Base-by-base conservation (phyloP, 2,797 vertebrate genomes). In the Myiotriccus ornatus region DNA sequence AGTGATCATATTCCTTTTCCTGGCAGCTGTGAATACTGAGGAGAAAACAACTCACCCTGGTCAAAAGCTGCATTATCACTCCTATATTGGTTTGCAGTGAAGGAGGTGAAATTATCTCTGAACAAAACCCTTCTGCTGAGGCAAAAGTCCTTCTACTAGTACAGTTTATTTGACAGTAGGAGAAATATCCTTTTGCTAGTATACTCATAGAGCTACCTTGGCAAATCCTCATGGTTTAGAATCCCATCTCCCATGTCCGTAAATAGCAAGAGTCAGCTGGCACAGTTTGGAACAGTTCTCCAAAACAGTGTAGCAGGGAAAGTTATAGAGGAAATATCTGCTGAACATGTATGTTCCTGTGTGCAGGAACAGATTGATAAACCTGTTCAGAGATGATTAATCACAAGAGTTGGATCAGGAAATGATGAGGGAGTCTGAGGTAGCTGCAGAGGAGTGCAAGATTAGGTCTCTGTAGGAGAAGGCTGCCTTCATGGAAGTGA, bases 201-300 rank as follows among this genome's bases (percentile, higher is more conserved):
- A 92, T 24, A 84, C 67, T 74, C 78, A 47, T 37, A 85, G 55
- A 95, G 92, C 78, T 94, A 37, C 84, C 78, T 90, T 95, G 93
- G 92, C 96, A 96, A 83, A 60, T 21, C 60, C 84, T 95, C 34
- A 1, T 12, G 64, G 52, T 78, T 93, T 70, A 95, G 78, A 90
- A 87, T 85, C 64, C 68, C 86, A 95, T 79, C 92, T 89, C 90
- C 82, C 63, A 64, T 63, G 92, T 96, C 95, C 93, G 93, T 90
- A 95, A 95, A 96, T 96, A 97, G 96, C 89, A 93, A 43, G 84
- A 89, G 86, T 80, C 39, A 84, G 78, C 90, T 95, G 92, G 94
- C 93, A 95, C 81, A 35, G 53, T 10, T 94, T 90, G 84, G 92
- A 95, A 41, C 71, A 50, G 56, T 3, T 92, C 83, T 95, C 76